Conservation (phyloP, 1,140 invertebrate species). For the Ptiloglossa arizonensis region DNA sequence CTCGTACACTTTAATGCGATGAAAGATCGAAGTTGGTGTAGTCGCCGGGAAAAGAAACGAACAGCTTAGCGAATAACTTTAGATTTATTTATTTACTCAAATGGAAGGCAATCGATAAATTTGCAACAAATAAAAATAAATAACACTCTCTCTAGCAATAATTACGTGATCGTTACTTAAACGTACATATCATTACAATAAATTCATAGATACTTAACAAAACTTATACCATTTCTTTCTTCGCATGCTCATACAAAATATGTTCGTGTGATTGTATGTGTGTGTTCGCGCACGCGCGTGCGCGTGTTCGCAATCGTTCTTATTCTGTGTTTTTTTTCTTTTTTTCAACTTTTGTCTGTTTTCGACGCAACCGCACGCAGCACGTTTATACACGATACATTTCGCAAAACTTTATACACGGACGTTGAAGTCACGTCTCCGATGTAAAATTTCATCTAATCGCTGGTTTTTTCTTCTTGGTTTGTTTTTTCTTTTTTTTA, state of each 20-base stretch:
- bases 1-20: too few relatives aligned
- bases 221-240: constrained; percentile 63
- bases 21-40: too few relatives aligned
- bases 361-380: constrained; percentile 37
- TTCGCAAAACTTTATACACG: constrained; percentile 24
- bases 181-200: constrained; percentile 76
- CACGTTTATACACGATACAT: constrained; percentile 35
- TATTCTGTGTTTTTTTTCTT: constrained; percentile 1
- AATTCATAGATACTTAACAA: constrained; percentile 78
- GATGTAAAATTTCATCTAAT: constrained; percentile 43
- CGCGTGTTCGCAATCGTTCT: constrained; percentile 28
- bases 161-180: constrained; percentile 78
- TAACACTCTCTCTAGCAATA: constrained; percentile 82
- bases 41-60: not conserved
- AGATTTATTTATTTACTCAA: constrained; percentile 81
- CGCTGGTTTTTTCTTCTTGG: not conserved
- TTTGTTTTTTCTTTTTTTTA: constrained; percentile 29
- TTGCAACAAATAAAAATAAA: constrained; percentile 83
- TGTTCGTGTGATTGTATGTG: constrained; percentile 64
- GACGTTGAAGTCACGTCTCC: constrained; percentile 11
- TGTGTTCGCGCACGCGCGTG: constrained; percentile 1
- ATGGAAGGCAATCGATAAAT: constrained; percentile 83
- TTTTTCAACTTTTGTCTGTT: constrained; percentile 6
- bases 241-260: constrained; percentile 73
- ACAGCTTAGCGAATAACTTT: constrained; percentile 67